Evolutionary conservation across 2,113 vertebrate genomes (phyloP).

Genomic region (Anser cygnoides): DNA sequence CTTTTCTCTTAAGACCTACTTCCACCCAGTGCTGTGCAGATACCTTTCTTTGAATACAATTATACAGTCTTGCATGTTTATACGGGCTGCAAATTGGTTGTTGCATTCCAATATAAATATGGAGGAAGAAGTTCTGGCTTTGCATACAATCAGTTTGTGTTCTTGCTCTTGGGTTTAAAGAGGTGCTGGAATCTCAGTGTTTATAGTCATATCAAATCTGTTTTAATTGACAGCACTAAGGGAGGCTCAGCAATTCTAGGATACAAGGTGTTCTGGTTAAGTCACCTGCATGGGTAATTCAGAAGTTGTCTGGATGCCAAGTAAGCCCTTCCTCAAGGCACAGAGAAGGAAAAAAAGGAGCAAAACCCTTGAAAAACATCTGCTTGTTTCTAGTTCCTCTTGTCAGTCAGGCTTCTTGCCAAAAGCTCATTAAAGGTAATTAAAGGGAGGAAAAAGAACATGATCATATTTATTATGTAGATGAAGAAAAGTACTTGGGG

Average conservation of each 20-base stretch:
- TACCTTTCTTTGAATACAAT: not conserved
- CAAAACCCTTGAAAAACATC: constrained; percentile 52
- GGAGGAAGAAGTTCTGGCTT: not conserved
- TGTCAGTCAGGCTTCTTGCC: constrained; percentile 45
- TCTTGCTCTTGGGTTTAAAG: not conserved
- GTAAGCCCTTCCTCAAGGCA: constrained; percentile 45
- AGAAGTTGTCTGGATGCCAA: constrained; percentile 14
- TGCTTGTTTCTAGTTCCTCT: constrained; percentile 33
- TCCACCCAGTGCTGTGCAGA: not conserved
- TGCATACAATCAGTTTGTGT: not conserved
- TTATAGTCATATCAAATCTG: not conserved
- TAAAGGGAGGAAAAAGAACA: constrained; percentile 15
- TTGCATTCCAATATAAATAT: not conserved
- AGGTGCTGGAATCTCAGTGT: not conserved
- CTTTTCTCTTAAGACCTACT: not conserved
- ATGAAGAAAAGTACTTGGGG: not conserved
- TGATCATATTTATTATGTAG: not conserved
- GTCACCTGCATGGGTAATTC: constrained; percentile 30
- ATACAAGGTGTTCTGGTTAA: constrained; percentile 10
- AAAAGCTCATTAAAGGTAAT: constrained; percentile 49
- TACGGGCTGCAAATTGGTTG: not conserved
- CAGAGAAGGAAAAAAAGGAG: constrained; percentile 1
- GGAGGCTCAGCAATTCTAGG: not conserved
- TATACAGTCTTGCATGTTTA: not conserved
- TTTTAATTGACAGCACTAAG: not conserved